A percentile compares a stretch with the other conserved stretches of the same genome.
phyloP scores from a whole-genome alignment of 2,888 invertebrate species.

The Hirtodrosophila trivittata region DNA sequence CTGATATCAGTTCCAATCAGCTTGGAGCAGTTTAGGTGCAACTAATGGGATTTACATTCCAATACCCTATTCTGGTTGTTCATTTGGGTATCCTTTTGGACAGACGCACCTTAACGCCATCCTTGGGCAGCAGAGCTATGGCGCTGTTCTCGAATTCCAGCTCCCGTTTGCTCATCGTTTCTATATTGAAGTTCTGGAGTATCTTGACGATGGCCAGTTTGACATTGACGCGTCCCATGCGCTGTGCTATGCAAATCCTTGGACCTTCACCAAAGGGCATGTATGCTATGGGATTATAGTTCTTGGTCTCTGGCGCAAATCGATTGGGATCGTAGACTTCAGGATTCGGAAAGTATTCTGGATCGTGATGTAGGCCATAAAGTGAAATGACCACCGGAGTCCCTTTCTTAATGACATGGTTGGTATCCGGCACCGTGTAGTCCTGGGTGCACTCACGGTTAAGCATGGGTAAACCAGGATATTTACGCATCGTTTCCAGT shows the following conservation, averaged over 20 bases:
- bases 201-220: slow-evolving; percentile 76
- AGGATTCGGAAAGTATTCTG: slow-evolving; percentile 83
- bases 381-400: slow-evolving; percentile 81
- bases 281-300: slow-evolving; percentile 76
- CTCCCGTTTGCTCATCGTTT: slow-evolving; percentile 60
- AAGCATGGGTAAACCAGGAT: slow-evolving; percentile 82
- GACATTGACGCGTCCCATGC: slow-evolving; percentile 76
- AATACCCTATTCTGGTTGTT: neutral
- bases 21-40: too few species aligned
- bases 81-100: slow-evolving; percentile 37
- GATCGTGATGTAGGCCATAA: slow-evolving; percentile 82
- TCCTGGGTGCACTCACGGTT: slow-evolving; percentile 82
- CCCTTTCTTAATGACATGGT: slow-evolving; percentile 80
- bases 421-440: slow-evolving; percentile 77
- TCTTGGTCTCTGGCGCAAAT: slow-evolving; percentile 74
- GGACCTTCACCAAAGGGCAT: slow-evolving; percentile 84
- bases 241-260: slow-evolving; percentile 81
- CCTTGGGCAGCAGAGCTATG: slow-evolving; percentile 67
- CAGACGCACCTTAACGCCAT: slow-evolving; percentile 73
- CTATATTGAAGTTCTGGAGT: slow-evolving; percentile 71
- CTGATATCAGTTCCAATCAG: slow-evolving; percentile 6
- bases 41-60: too few species aligned
- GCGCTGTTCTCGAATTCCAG: slow-evolving; percentile 69
- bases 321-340: slow-evolving; percentile 83
- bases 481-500: slow-evolving; percentile 82